Conservation (phyloP, 2,888 invertebrate genomes). For the Galeruca laticollis region DNA sequence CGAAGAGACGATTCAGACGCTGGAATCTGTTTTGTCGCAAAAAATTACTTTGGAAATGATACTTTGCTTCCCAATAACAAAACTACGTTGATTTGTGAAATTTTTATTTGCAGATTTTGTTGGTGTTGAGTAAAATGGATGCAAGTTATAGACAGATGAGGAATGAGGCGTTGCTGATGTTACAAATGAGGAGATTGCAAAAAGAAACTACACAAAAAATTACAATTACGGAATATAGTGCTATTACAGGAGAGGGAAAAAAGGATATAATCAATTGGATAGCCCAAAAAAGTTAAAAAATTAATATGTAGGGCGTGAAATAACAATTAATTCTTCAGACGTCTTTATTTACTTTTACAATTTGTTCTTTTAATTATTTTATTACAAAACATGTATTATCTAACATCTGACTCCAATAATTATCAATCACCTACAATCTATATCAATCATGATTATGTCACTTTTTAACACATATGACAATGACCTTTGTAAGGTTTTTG, state of each 20-base stretch:
- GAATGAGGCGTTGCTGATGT: conserved; percentile 86
- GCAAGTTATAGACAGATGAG: conserved; percentile 88
- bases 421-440: too few relatives aligned
- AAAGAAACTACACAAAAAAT: conserved; percentile 78
- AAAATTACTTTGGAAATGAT: too few relatives aligned
- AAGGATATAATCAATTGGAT: conserved; percentile 76
- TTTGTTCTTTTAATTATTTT: too few relatives aligned
- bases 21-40: too few relatives aligned
- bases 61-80: not conserved
- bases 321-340: too few relatives aligned
- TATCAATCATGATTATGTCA: too few relatives aligned
- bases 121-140: conserved; percentile 87
- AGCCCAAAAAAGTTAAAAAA: conserved; percentile 19
- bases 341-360: not conserved
- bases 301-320: not conserved
- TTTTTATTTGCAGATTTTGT: conserved; percentile 70
- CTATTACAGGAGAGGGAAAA: conserved; percentile 78
- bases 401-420: too few relatives aligned
- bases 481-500: too few relatives aligned
- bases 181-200: conserved; percentile 79
- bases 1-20: too few relatives aligned
- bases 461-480: too few relatives aligned
- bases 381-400: too few relatives aligned
- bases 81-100: not conserved
- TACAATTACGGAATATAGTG: conserved; percentile 80